Base-by-base conservation (phyloP, 2,797 vertebrate species). In the Ambastaia sidthimunki region DNA sequence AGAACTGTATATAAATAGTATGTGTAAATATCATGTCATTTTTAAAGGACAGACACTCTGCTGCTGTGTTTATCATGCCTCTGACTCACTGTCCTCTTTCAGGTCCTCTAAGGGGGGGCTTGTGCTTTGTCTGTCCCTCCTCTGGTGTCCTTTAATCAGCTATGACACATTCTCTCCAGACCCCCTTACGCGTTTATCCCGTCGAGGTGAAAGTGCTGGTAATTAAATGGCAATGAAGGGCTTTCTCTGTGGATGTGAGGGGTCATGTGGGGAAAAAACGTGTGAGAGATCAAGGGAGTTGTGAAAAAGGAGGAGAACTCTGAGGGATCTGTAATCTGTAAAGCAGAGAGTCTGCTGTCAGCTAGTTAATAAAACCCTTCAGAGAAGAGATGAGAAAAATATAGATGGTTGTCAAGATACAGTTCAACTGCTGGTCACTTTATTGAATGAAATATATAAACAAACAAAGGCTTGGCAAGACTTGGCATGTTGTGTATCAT, bases 171-270 rank as follows among this genome's bases (percentile, higher is more conserved):
- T 83, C 71, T 82, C 83, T 85, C 73, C 80, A 74, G 48, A 60
- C 67, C 34, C 62, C 83, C 67, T 78, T 47, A 71, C 78, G 80
- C 66, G 18, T 75, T 86, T 75, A 88, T 88, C 80, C 68, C 18
- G 57, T 83, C 78, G 78, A 83, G 31, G 19, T 48, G 11, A 78
- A 76, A 66, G 21, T 66, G 23, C 63, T 84, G 55, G 74, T 86
- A 87, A 89, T 90, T 85, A 89, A 34, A 79, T 86, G 84, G 28
- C 74, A 88, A 76, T 77, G 68, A 73, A 65, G 52, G 72, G 19
- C 50, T 31, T 62, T 69, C 79, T 77, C 80, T 78, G 66, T 13
- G 73, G 80, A 76, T 84, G 66, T 11, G 59, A 47, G 25, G 79
- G 54, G 68, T 50, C 71, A 65, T 55, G 44, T 4, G 68, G 37